Evolutionary conservation across 1,140 invertebrate genomes (phyloP), one percentile per base, ranked within the genome.

Genomic region (Zaprionus camerounensis): DNA sequence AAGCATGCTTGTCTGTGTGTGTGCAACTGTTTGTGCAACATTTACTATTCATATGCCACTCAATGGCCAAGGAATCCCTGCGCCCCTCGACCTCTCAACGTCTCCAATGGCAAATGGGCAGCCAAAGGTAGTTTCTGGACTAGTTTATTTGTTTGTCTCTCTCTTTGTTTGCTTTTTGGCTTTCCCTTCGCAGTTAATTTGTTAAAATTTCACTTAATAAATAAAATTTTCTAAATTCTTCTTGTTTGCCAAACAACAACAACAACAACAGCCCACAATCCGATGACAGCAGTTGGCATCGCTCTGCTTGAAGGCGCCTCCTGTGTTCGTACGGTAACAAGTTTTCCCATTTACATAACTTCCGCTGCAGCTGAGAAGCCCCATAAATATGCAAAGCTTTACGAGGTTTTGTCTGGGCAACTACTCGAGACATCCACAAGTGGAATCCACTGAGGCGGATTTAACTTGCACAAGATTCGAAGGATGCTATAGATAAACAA

Each of bases 191-290:
- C 78, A 90, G 84, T 88, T 91, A 88, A 88, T 88, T 90, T 88
- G 81, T 80, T 87, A 85, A 90, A 85, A 84, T 88, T 88, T 88
- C 69, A 81, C 81, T 87, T 74, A 73, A 83, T 87, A 87, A 87
- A 87, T 87, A 90, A 82, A 84, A 74, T 77, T 64, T 66, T 46
- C 46, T 73, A 69, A 77, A 69, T 82, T n/a, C n/a, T n/a, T n/a
- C n/a, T 78, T 68, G 68, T 80, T 72, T 62, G 44, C 31, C 51
- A 24, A 72, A 58, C 44, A 66, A 53, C 26, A 73, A 56, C 28
- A 63, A 57, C 15, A 28, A 28, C 5, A 59, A 46, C 31, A 44
- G 1, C 2, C 6, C n/a, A n/a, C 41, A 44, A 6, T 44, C 6
- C 41, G 55, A 61, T 75, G 28, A 56, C 71, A 70, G 46, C 41